Evolutionary conservation across 2,113 vertebrate genomes (phyloP).

Genomic region (Sinocyclocheilus maitianheensis): DNA sequence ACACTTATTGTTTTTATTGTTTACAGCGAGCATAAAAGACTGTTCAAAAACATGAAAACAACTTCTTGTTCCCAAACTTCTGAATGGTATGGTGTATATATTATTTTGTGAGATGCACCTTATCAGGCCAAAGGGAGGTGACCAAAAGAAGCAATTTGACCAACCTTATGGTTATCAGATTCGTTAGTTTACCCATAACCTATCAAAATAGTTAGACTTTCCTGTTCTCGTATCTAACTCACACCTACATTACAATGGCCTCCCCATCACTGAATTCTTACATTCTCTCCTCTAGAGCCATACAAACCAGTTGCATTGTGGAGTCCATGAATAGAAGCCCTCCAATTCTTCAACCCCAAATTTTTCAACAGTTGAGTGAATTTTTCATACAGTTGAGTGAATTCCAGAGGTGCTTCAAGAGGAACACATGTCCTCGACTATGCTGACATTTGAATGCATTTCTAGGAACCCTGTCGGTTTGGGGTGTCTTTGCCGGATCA

Average conservation of each 20-base stretch:
- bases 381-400: conserved; percentile 55
- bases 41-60: background rate
- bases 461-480: conserved; percentile 4
- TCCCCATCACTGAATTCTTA: conserved; percentile 8
- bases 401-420: conserved; percentile 58
- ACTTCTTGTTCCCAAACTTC: background rate
- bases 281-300: conserved; percentile 35
- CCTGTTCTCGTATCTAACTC: background rate
- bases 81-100: background rate
- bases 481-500: conserved; percentile 46
- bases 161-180: background rate
- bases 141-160: background rate
- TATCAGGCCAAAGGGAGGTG: background rate
- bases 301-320: conserved; percentile 55
- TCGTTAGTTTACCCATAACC: background rate
- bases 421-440: background rate
- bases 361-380: conserved; percentile 53
- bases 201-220: background rate
- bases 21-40: background rate
- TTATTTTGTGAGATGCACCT: background rate
- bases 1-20: background rate
- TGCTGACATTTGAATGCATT: conserved; percentile 31
- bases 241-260: background rate
- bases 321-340: conserved; percentile 32
- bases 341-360: conserved; percentile 38